These are phyloP conservation scores for Stichopus chloronotus DNA, from an alignment of 35 echinoderm and acorn worm genomes.

Conservation along the genomic window DNA sequence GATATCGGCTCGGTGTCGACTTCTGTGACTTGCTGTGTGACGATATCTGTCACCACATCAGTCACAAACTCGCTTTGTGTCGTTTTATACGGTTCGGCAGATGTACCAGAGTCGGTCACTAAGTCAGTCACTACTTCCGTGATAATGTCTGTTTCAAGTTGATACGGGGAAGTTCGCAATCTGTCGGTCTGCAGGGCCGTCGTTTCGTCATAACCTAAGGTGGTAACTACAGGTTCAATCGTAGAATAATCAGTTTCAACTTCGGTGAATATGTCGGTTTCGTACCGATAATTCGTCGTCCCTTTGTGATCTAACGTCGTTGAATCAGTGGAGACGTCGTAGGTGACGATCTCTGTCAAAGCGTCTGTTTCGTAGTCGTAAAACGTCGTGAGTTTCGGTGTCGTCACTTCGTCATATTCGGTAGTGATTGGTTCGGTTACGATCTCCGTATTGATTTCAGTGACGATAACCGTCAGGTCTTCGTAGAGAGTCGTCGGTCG, in stretches of 20 bases:
- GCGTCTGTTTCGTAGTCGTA: conserved; percentile 6
- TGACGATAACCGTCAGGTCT: neutral
- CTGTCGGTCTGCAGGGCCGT: neutral
- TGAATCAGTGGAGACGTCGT: neutral
- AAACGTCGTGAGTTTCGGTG: neutral
- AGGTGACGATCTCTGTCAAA: neutral
- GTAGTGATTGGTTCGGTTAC: neutral
- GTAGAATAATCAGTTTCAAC: neutral
- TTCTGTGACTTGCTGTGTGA: conserved; percentile 14
- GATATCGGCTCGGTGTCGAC: neutral
- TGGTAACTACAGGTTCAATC: neutral
- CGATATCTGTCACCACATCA: neutral
- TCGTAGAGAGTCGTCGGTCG: neutral
- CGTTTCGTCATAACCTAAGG: neutral
- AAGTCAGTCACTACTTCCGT: neutral
- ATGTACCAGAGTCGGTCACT: neutral
- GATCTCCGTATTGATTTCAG: neutral
- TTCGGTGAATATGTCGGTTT: conserved; percentile 14
- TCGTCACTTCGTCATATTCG: neutral
- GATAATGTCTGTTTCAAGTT: neutral
- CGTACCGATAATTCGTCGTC: neutral
- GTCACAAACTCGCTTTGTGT: neutral
- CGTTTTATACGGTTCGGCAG: neutral
- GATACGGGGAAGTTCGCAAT: neutral
- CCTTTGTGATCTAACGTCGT: neutral